Evolutionary conservation across 2,113 vertebrate species (phyloP), one percentile per base, ranked within the genome.

Genomic region (Phrynosoma platyrhinos): DNA sequence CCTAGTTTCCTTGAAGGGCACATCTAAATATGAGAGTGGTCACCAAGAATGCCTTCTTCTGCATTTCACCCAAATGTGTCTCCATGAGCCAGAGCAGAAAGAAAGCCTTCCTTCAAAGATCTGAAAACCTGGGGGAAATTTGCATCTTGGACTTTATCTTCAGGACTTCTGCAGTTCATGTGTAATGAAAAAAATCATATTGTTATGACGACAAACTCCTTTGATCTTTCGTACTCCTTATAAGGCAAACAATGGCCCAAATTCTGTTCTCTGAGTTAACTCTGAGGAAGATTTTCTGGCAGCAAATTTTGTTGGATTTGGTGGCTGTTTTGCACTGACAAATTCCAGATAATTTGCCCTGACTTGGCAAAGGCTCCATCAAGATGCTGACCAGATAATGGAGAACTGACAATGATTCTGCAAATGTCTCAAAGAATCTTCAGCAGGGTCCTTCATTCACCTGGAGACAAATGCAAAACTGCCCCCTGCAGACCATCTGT

Each of bases 141-240:
- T 68, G 64, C 0, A 0, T 27, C 77, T 84, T 0, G 0, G 9
- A 40, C 30, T 69, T 36, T 62, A 79, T 71, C 21, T 25, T 36
- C 47, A 71, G 13, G 20, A 69, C 10, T 47, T 79, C 69, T 79
- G 77, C 23, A 52, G 12, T 79, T 86, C 52, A 55, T 53, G 10
- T n/a, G 52, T 13, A 53, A 79, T 13, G 2, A 5, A 53, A 53
- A 55, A 12, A 6, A n/a, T 21, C 47, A 66, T 86, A 71, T 32
- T 36, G 30, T 32, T 68, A 23, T 68, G 20, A 5, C 47, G 42
- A 64, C 55, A 82, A 27, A 77, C 23, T 77, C 42, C 36, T n/a
- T 58, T 27, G 9, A 30, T 75, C 55, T 2, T 16, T 53, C 47
- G 20, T n/a, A 32, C 53, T 53, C 25, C 14, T 52, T 32, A 32